These are phyloP conservation scores for Campoplex nolae DNA, from an alignment of 2,888 invertebrate species.

Conservation along the genomic window DNA sequence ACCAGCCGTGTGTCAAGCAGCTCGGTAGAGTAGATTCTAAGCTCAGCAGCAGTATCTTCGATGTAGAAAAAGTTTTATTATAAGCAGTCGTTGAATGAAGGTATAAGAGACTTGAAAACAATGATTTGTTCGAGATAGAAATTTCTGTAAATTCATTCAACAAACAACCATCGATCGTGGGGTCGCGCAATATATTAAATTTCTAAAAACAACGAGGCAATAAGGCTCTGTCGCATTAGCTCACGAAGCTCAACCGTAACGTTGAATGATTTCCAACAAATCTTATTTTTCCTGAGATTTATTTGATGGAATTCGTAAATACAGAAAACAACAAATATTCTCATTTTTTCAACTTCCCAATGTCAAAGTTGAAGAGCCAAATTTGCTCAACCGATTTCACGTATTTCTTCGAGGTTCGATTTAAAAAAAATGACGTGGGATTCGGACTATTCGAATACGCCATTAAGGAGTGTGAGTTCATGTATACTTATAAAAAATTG, in stretches of 20 bases:
- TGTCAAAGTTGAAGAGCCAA: not conserved
- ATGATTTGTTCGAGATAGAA: not conserved
- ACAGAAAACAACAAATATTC: not conserved
- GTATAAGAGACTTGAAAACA: not conserved
- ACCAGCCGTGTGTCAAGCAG: conserved; percentile 35
- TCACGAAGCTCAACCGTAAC: not conserved
- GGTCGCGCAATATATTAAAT: not conserved
- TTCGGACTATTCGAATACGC: not conserved
- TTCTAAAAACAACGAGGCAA: not conserved
- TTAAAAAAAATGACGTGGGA: not conserved
- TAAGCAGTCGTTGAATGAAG: not conserved
- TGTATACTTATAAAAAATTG: conserved; percentile 32
- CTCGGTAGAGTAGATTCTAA: not conserved
- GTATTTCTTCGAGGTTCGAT: not conserved
- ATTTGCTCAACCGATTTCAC: not conserved
- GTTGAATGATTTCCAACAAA: not conserved
- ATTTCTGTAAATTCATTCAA: not conserved
- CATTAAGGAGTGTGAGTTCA: conserved; percentile 9
- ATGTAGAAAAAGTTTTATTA: not conserved
- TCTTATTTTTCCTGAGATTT: not conserved
- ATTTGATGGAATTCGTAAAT: not conserved
- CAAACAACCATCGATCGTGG: not conserved
- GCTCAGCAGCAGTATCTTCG: conserved; percentile 2
- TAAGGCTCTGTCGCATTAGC: not conserved
- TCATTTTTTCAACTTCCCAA: not conserved